These are phyloP conservation scores for Taxidea taxus DNA, from an alignment of 2,113 vertebrate genomes.

Conservation along the genomic window DNA sequence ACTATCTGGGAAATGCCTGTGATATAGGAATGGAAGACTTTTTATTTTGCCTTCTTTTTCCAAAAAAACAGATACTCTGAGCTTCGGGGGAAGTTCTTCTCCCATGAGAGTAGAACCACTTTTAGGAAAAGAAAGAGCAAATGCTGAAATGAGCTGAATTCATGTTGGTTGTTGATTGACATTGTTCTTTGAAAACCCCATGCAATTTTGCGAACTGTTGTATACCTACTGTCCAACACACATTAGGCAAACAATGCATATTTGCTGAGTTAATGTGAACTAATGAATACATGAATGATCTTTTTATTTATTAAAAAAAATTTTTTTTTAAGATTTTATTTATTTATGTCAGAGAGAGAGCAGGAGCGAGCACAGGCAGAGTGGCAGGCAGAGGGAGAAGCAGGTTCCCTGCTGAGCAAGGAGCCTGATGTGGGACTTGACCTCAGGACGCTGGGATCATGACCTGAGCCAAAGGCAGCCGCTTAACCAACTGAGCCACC, in stretches of 20 bases:
- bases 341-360: too few species aligned
- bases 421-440: too few species aligned
- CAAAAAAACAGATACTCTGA: background rate
- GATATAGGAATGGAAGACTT: background rate
- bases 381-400: too few species aligned
- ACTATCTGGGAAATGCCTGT: slow-evolving; percentile 14
- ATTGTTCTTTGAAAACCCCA: background rate
- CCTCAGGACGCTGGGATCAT: too few species aligned
- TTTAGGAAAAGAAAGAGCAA: slow-evolving; percentile 38
- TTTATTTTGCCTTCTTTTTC: background rate
- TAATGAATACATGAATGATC: background rate
- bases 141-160: slow-evolving; percentile 29
- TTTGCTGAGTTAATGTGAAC: background rate
- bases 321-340: too few species aligned
- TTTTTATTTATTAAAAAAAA: too few species aligned
- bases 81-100: background rate
- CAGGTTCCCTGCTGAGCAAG: too few species aligned
- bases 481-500: too few species aligned
- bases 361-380: too few species aligned
- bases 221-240: background rate
- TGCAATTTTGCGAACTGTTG: background rate
- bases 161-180: background rate
- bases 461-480: too few species aligned
- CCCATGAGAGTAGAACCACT: background rate
- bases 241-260: background rate